Percentiles rank a stretch among this genome's conserved stretches.
Conservation (phyloP, 2,113 vertebrate species). For the Gila orcuttii region DNA sequence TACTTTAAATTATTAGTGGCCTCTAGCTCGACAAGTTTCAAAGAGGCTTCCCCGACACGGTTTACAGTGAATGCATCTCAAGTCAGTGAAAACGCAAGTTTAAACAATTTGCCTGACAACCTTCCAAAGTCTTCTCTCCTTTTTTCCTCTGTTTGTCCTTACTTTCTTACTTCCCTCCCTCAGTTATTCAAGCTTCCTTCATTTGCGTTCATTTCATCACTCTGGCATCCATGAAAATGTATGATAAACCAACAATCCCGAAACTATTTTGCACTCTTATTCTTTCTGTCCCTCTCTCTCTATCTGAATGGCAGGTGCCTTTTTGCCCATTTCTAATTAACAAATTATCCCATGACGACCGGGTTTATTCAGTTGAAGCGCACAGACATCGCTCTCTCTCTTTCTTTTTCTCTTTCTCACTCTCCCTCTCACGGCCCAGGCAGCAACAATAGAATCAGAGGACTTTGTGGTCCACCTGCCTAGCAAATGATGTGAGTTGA, state of each 20-base stretch:
- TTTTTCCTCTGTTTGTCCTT: background rate
- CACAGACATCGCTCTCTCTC: conserved; percentile 76
- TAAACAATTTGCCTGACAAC: conserved; percentile 73
- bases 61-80: background rate
- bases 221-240: background rate
- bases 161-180: background rate
- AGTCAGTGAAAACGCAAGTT: background rate
- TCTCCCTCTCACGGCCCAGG: conserved; percentile 65
- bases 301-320: conserved; percentile 70
- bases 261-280: conserved; percentile 43
- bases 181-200: background rate
- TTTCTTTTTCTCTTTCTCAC: conserved; percentile 47
- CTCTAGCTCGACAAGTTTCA: background rate
- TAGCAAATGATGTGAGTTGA: conserved; percentile 92
- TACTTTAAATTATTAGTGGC: background rate
- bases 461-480: conserved; percentile 99
- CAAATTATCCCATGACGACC: conserved; percentile 97
- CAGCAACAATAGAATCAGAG: conserved; percentile 98
- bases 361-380: conserved; percentile 94
- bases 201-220: conserved; percentile 65
- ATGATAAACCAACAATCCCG: background rate
- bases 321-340: conserved; percentile 73
- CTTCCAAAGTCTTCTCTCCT: conserved; percentile 78
- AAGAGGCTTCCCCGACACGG: background rate
- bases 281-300: conserved; percentile 62